These are phyloP conservation scores for Penelope pileata DNA, from an alignment of 2,113 vertebrate species.

Conservation along the genomic window DNA sequence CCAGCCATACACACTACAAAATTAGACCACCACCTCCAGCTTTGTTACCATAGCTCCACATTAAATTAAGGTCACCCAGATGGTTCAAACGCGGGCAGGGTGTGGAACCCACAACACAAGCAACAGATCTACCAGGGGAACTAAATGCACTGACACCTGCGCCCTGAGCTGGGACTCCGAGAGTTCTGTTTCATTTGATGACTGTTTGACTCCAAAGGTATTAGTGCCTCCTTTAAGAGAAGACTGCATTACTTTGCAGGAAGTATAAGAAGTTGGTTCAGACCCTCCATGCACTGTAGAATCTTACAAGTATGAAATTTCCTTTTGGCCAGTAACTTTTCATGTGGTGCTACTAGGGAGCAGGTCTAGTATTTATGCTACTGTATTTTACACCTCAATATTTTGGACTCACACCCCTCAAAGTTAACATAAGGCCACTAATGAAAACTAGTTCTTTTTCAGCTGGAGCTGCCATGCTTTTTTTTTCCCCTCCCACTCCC, in stretches of 20 bases:
- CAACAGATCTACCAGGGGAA: background rate
- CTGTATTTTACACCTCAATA: background rate
- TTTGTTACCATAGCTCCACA: conserved; percentile 2
- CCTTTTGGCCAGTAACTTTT: background rate
- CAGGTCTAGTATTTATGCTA: background rate
- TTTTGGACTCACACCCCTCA: background rate
- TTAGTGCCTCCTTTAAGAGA: background rate
- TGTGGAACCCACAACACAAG: background rate
- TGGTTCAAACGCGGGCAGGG: background rate
- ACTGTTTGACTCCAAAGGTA: background rate
- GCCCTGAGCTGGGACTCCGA: background rate
- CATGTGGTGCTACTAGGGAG: background rate
- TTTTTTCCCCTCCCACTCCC: background rate
- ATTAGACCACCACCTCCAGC: background rate
- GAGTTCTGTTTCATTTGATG: background rate
- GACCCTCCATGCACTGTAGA: background rate
- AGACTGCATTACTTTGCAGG: background rate
- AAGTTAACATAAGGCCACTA: background rate
- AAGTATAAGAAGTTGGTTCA: background rate
- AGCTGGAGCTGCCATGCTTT: background rate
- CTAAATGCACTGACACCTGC: background rate
- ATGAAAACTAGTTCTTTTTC: background rate
- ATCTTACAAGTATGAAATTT: background rate
- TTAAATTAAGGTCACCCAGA: conserved; percentile 23
- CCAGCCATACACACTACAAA: background rate